Conservation (phyloP, 2,113 vertebrate genomes). For the Anhinga anhinga region DNA sequence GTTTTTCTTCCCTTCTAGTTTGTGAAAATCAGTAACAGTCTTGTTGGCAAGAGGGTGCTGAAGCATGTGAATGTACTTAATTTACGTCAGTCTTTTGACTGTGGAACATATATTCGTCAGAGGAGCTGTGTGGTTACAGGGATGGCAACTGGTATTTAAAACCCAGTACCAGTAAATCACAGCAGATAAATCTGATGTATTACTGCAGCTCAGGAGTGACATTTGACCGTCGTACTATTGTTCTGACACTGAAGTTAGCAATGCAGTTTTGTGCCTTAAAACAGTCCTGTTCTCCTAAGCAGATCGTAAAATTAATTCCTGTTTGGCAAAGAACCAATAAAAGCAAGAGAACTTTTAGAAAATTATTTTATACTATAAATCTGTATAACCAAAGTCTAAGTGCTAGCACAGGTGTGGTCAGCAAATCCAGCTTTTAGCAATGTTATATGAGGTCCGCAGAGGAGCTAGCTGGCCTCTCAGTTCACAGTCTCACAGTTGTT, state of each 20-base stretch:
- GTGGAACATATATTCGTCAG: not conserved
- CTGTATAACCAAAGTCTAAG: not conserved
- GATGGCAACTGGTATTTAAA: constrained; percentile 25
- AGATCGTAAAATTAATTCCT: not conserved
- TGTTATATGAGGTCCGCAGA: not conserved
- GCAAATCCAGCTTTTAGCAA: not conserved
- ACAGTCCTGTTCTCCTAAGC: not conserved
- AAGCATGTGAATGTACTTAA: not conserved
- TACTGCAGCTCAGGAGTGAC: not conserved
- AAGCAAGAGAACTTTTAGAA: not conserved
- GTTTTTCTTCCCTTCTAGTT: not conserved
- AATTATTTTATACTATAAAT: not conserved
- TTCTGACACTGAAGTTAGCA: constrained; percentile 19
- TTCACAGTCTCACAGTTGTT: not conserved
- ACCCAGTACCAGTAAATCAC: constrained; percentile 33
- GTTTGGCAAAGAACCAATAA: not conserved
- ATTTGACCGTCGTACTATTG: not conserved
- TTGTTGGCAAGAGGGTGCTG: not conserved
- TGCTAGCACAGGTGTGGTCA: not conserved
- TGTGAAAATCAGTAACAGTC: not conserved
- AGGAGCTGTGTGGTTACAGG: constrained; percentile 55
- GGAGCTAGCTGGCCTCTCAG: not conserved
- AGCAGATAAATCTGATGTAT: not conserved
- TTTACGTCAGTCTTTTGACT: constrained; percentile 23
- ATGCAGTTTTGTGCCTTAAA: not conserved